Evolutionary conservation across 2,888 invertebrate genomes (phyloP), one percentile per base, ranked within the genome.

Genomic region (Morpho helenor): DNA sequence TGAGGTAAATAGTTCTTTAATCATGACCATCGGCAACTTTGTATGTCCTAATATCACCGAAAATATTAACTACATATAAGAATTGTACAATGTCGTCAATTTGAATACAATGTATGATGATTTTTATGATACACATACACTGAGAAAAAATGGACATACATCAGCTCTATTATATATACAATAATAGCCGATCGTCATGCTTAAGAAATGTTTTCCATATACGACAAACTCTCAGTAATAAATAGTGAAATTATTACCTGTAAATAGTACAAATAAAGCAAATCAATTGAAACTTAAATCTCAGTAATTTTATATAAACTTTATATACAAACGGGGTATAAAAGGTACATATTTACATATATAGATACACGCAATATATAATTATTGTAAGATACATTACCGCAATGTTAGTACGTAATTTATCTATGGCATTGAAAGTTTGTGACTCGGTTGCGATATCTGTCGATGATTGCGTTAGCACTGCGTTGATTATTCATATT

Each of bases 391-490:
- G 47, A 52, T 52, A 16, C 10, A 44, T n/a, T 53, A 47, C 41
- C 39, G 44, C 52, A 52, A 16, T 52, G 45, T 45, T 49, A 42
- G 42, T 43, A 51, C 10, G 49, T 51, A 22, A 22, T 48, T 45
- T 43, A 44, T 31, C 42, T 56, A 49, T 56, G 47, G 48, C 54
- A 87, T 87, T 82, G 84, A 82, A 84, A 81, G 76, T 84, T 86
- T 85, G 86, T 84, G 87, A 87, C 84, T 84, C 81, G 77, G 73
- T 74, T 78, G 79, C 80, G 79, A 76, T 75, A 74, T 72, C 76
- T 10, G 41, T 10, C 8, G 47, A 31, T 16, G 39, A 7, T 46
- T 2, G 2, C 16, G 16, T 16, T 1, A 16, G 16, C 16, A 16
- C 16, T 16, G 16, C 16, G 42, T 42, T 8, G 42, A 42, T 42